A percentile compares a stretch with the other conserved stretches of the same genome.
Evolutionary conservation across 2,888 invertebrate genomes (phyloP).

Genomic region (Aelia acuminata): DNA sequence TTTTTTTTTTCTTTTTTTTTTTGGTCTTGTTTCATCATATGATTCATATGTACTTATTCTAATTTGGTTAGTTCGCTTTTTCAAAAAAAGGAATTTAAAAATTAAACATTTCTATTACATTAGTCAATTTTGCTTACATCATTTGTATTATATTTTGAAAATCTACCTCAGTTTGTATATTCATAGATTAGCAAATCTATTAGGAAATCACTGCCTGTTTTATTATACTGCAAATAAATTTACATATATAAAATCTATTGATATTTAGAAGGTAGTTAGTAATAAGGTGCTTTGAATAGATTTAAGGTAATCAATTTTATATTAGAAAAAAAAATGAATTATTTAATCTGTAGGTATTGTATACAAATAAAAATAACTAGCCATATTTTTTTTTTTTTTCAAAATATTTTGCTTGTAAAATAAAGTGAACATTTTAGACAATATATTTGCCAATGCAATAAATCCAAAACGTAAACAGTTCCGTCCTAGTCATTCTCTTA

Average conservation of each 20-base stretch:
- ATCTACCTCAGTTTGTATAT: slow-evolving; percentile 11
- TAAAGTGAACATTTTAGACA: background rate
- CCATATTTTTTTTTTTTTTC: background rate
- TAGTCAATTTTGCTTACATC: background rate
- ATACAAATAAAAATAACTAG: background rate
- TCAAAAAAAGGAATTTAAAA: background rate
- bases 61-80: background rate
- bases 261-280: background rate
- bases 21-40: background rate
- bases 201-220: background rate
- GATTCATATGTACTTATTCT: background rate
- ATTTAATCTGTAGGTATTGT: background rate
- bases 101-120: background rate
- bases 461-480: background rate
- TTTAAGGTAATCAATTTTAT: background rate
- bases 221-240: background rate
- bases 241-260: background rate
- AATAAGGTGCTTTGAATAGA: background rate
- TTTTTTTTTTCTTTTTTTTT: background rate
- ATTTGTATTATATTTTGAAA: background rate
- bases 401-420: background rate
- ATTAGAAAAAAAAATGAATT: background rate
- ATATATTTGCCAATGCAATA: background rate
- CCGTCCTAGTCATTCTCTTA: slow-evolving; percentile 20
- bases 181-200: background rate